Evolutionary conservation across 30 jellyfish, hydroid and myxozoan species (phyloP).

Genomic region (Chrysaora quinquecirrha): DNA sequence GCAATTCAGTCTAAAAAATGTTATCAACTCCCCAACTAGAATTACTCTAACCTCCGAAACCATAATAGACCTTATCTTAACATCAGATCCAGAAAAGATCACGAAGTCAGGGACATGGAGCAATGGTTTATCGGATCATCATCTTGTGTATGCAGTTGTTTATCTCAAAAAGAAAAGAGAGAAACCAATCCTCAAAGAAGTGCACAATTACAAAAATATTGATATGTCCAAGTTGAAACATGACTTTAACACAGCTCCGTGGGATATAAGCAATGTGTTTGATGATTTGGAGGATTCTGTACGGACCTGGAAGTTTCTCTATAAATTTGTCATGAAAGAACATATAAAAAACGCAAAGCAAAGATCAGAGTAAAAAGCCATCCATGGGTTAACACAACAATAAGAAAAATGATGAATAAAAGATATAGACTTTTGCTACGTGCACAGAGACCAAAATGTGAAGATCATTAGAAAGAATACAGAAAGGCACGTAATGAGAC

Average conservation of each 20-base stretch:
- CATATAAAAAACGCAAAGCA: constrained; percentile 41
- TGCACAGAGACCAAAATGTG: constrained; percentile 46
- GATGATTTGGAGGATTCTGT: constrained; percentile 46
- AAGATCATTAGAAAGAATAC: constrained; percentile 21
- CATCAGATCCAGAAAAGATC: too few relatives aligned
- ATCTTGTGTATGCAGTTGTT: too few relatives aligned
- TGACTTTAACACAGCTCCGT: constrained; percentile 27
- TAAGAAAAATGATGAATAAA: constrained; percentile 24
- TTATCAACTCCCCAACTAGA: constrained; percentile 12
- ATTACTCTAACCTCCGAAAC: too few relatives aligned
- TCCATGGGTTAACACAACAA: constrained; percentile 44
- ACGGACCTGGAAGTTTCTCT: constrained; percentile 51
- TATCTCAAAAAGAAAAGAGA: too few relatives aligned
- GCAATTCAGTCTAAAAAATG: constrained; percentile 1
- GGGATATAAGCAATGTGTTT: constrained; percentile 41
- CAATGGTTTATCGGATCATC: too few relatives aligned
- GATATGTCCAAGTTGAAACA: background rate
- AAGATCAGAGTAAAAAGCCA: constrained; percentile 29
- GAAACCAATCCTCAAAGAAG: too few relatives aligned
- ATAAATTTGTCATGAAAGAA: constrained; percentile 4
- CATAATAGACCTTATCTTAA: too few relatives aligned
- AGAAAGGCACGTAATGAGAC: constrained; percentile 28
- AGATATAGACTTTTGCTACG: constrained; percentile 23
- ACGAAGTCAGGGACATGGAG: too few relatives aligned
- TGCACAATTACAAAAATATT: constrained; percentile 9